phyloP scores from a whole-genome alignment of 2,113 vertebrate species.

The Glaucomys volans region DNA sequence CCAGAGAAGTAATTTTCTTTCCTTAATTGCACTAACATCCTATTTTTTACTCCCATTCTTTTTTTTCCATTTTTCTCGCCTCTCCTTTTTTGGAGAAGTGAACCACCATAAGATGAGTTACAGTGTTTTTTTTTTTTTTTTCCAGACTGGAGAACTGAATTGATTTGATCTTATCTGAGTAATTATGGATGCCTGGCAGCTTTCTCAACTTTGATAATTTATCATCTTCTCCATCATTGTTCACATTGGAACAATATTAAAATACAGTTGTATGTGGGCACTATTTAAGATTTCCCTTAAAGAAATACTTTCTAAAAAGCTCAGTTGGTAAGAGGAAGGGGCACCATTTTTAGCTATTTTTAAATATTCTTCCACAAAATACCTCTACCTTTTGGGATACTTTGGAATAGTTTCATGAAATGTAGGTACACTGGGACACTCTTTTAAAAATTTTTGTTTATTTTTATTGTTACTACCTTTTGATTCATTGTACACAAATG shows the following conservation, averaged over 20 bases:
- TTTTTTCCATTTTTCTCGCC: not conserved
- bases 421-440: not conserved
- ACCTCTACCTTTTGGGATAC: not conserved
- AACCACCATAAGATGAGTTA: slow-evolving; percentile 34
- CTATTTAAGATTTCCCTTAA: slow-evolving; percentile 11
- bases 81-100: not conserved
- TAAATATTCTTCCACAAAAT: slow-evolving; percentile 6
- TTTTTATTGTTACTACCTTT: no score
- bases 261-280: not conserved
- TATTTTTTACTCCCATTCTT: not conserved
- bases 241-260: slow-evolving; percentile 55
- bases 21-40: not conserved
- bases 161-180: slow-evolving; percentile 58
- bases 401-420: slow-evolving; percentile 31
- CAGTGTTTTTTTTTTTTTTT: slow-evolving; percentile 69
- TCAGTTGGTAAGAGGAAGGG: not conserved
- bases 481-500: no score
- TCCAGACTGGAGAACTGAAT: slow-evolving; percentile 59
- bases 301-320: not conserved
- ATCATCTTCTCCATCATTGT: not conserved
- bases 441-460: no score
- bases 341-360: not conserved
- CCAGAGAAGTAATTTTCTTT: slow-evolving; percentile 6
- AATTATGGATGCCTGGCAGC: slow-evolving; percentile 53
- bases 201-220: slow-evolving; percentile 20